Base-by-base conservation (phyloP, 2,113 vertebrate genomes). In the Catagonus wagneri region DNA sequence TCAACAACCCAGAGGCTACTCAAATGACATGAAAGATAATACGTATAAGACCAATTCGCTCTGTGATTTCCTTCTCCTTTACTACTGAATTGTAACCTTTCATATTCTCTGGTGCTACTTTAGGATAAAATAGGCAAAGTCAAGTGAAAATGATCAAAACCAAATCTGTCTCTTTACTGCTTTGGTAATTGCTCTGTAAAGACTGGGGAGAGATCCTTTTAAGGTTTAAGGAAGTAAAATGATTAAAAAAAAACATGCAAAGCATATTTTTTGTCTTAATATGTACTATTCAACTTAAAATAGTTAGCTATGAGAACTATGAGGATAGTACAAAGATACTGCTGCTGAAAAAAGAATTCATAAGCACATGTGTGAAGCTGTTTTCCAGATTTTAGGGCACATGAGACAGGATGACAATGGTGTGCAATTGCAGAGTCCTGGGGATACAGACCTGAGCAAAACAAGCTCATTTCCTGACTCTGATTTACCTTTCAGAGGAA, bases 11-110 rank as follows among this genome's bases (percentile, higher is more conserved):
- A 74, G 34, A 80, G 14, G 10, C 29, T 84, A 0, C 65, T 71
- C 36, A 50, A 83, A 71, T 72, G 79, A 93, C 87, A 92, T 56
- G 16, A 83, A 94, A 94, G n/a, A 12, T 61, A 34, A n/a, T 72
- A 52, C 36, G 3, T 65, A n/a, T 60, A 72, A 50, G 22, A 68
- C 5, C 69, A 50, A 29, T 23, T 72, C 7, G 6, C 4, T 32
- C 5, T 25, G 11, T 22, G 12, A 65, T 69, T 90, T 75, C 7
- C 2, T 94, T 92, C 65, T 81, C 12, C 4, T 36, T 90, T 72
- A 39, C 14, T 69, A 11, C 19, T 29, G 32, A 79, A 25, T 52
- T 32, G 1, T 69, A 32, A 56, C 8, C 14, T 65, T 85, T 36
- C 58, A 20, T 50, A 34, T 11, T 7, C 2, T 52, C 10, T 79